phyloP scores from a whole-genome alignment of 1,140 invertebrate species.

The Wasmannia auropunctata region DNA sequence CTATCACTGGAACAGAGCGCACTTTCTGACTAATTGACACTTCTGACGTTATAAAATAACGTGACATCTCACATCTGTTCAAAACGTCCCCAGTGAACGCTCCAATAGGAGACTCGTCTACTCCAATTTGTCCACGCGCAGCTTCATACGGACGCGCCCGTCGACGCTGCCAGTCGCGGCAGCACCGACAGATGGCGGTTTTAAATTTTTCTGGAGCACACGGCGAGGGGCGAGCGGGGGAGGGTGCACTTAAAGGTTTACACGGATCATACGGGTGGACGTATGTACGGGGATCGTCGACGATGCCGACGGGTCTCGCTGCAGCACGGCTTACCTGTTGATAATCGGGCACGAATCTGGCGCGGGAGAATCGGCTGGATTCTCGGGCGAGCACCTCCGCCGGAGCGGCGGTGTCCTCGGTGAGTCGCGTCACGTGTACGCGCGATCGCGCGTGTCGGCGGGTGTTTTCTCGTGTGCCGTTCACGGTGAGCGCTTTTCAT shows the following conservation, averaged over 20 bases:
- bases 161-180: background rate
- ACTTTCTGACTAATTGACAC: too few species aligned
- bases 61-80: too few species aligned
- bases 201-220: background rate
- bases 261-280: conserved; percentile 54
- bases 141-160: background rate
- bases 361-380: conserved; percentile 22
- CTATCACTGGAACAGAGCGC: too few species aligned
- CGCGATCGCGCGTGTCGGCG: background rate
- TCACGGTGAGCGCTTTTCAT: conserved; percentile 69
- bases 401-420: background rate
- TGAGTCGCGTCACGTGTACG: conserved; percentile 33
- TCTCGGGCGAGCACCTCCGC: background rate
- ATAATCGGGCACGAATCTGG: conserved; percentile 61
- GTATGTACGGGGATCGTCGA: conserved; percentile 65
- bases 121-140: background rate
- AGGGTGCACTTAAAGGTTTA: background rate
- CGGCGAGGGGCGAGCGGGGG: background rate
- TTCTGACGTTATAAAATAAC: too few species aligned
- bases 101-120: too few species aligned
- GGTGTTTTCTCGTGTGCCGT: conserved; percentile 22
- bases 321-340: conserved; percentile 75
- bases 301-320: conserved; percentile 73
- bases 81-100: too few species aligned
- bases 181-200: background rate